Conservation (phyloP, 2,113 vertebrate genomes). For the Gavia stellata region DNA sequence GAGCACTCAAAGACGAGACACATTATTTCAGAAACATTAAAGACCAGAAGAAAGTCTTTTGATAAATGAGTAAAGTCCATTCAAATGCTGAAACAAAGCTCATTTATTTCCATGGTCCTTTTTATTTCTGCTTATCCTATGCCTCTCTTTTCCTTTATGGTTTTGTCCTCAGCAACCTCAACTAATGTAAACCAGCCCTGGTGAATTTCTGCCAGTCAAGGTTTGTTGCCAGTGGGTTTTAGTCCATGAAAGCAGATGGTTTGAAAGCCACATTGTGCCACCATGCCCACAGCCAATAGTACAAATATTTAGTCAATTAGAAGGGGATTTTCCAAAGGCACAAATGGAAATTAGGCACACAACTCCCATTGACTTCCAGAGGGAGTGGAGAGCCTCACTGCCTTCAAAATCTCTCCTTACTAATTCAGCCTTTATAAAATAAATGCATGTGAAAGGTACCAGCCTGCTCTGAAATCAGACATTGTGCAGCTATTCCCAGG, state of each 20-base stretch:
- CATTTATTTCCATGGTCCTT: background rate
- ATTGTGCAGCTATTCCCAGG: background rate
- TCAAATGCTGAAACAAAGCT: conserved; percentile 28
- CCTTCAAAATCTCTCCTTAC: background rate
- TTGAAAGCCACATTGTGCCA: conserved; percentile 40
- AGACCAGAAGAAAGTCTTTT: conserved; percentile 38
- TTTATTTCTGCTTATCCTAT: background rate
- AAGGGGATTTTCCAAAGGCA: conserved; percentile 17
- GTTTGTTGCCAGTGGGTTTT: background rate
- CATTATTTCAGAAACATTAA: conserved; percentile 22
- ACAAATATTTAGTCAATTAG: conserved; percentile 15
- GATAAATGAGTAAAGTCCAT: conserved; percentile 27
- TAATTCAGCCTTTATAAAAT: background rate
- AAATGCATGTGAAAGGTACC: background rate
- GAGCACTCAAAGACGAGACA: background rate
- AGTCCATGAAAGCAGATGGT: conserved; percentile 26
- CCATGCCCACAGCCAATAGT: background rate
- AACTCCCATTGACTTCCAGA: background rate
- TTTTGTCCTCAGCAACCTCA: conserved; percentile 5
- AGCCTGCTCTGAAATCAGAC: background rate
- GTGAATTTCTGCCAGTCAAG: background rate
- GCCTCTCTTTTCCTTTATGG: background rate
- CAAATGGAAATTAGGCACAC: background rate
- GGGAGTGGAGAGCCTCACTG: background rate
- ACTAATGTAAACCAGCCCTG: background rate